Percentiles rank a stretch among this genome's conserved stretches.
phyloP scores from a whole-genome alignment of 2,113 vertebrate genomes.

The Sula dactylatra region DNA sequence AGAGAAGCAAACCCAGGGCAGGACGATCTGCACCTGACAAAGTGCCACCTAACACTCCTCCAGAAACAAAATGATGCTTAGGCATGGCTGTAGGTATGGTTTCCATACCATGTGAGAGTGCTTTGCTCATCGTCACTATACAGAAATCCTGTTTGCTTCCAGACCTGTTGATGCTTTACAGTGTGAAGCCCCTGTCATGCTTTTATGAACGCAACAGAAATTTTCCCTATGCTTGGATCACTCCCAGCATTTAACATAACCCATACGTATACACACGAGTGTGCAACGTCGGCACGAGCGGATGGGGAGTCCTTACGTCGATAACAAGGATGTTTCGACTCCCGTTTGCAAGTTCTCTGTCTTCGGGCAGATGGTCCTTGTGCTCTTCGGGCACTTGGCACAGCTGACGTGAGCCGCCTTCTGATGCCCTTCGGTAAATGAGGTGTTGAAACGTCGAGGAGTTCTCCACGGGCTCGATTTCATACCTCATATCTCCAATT shows the following conservation, averaged over 20 bases:
- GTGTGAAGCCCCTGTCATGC: background rate
- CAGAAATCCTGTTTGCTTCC: background rate
- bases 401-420: rapidly evolving
- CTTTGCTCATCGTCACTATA: background rate
- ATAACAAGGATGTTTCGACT: background rate
- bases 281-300: rapidly evolving
- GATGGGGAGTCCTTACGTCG: background rate
- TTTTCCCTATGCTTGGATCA: background rate
- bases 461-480: background rate
- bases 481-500: background rate
- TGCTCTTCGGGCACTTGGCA: background rate
- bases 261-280: rapidly evolving
- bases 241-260: no score
- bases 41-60: background rate
- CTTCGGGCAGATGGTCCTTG: background rate
- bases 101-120: background rate
- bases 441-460: background rate
- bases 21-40: background rate
- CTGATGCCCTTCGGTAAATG: background rate
- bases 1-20: background rate
- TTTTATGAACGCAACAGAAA: background rate
- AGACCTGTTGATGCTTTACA: background rate
- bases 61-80: background rate
- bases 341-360: rapidly evolving
- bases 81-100: background rate